Evolutionary conservation across 2,797 vertebrate genomes (phyloP).

Genomic region (Cheirogaleus major): DNA sequence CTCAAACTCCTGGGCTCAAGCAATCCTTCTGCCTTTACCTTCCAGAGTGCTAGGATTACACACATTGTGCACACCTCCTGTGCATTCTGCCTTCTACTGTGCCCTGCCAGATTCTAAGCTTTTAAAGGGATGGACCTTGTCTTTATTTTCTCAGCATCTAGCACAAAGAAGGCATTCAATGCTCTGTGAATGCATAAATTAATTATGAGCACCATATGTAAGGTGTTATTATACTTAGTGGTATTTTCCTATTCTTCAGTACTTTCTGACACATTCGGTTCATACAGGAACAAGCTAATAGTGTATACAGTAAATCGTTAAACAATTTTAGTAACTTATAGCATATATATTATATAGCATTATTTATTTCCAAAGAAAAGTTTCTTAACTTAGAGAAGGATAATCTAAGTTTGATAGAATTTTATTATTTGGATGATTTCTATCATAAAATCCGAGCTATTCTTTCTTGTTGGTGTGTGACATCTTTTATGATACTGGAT

Average conservation of each 20-base stretch:
- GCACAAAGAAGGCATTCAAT: neutral
- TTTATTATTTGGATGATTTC: conserved; percentile 3
- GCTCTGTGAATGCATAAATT: neutral
- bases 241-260: neutral
- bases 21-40: neutral
- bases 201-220: neutral
- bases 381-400: neutral
- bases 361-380: neutral
- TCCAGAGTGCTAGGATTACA: neutral
- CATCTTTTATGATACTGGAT: neutral
- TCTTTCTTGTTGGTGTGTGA: neutral
- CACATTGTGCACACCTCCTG: no score
- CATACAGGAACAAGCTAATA: neutral
- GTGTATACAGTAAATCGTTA: neutral
- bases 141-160: conserved; percentile 32
- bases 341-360: neutral
- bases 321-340: neutral
- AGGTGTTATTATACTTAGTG: neutral
- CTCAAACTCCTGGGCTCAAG: neutral
- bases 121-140: neutral
- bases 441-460: neutral
- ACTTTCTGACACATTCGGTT: conserved; percentile 1
- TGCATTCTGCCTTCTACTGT: neutral
- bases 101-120: neutral
- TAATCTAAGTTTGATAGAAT: neutral